Conservation (phyloP, 1,140 invertebrate species). For the Yoshiicerus persimilis region DNA sequence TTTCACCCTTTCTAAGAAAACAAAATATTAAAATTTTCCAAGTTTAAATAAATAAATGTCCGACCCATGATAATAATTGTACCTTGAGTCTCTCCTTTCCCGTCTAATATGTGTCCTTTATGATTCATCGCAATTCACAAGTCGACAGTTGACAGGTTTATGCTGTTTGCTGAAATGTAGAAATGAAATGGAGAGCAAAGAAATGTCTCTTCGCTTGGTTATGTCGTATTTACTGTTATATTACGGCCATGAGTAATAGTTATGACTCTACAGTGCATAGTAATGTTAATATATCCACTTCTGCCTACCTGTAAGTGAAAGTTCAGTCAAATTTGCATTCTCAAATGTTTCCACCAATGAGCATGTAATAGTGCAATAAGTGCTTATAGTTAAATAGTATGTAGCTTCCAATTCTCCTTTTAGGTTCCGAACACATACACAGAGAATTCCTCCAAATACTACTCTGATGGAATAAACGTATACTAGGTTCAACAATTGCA, state of each 20-base stretch:
- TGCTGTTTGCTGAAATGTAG: neutral
- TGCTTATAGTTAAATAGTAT: neutral
- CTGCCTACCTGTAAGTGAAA: neutral
- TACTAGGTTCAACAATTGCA: no score
- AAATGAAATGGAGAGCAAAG: neutral
- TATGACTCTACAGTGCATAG: neutral
- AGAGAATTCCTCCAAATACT: no score
- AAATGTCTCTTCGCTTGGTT: neutral
- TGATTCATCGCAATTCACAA: conserved; percentile 36
- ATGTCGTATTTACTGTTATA: neutral
- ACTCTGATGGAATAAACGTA: no score
- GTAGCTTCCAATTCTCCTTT: neutral
- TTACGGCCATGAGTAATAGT: neutral
- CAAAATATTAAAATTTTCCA: no score
- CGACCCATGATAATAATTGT: no score
- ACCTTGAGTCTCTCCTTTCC: no score
- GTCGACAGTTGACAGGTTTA: neutral
- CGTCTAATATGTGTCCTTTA: conserved; percentile 37
- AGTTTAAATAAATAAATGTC: no score
- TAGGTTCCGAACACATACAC: no score
- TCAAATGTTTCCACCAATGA: neutral
- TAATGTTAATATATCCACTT: neutral
- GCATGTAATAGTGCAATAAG: neutral
- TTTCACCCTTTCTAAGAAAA: no score
- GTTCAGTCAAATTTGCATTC: neutral